A percentile compares a stretch with the other conserved stretches of the same genome.
Evolutionary conservation across 2,888 invertebrate genomes (phyloP).

Genomic region (Eustalomyia histrio): DNA sequence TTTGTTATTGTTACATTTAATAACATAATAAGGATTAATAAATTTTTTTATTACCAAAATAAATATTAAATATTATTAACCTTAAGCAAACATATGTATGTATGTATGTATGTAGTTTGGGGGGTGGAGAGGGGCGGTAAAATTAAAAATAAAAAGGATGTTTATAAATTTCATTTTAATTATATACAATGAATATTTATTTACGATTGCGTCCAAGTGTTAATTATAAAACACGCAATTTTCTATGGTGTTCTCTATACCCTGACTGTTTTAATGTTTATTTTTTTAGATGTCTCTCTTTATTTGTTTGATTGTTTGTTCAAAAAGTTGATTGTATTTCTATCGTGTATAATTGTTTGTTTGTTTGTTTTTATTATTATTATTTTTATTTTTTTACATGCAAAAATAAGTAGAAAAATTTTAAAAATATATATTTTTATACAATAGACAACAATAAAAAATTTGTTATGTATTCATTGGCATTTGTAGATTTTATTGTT

Average conservation of each 20-base stretch:
- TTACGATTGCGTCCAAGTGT: background rate
- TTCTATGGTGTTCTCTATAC: background rate
- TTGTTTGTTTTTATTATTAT: background rate
- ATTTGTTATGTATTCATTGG: slow-evolving; percentile 29
- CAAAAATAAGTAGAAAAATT: slow-evolving; percentile 47
- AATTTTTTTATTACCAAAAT: background rate
- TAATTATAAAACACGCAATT: slow-evolving; percentile 7
- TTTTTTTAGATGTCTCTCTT: background rate
- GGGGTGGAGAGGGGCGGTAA: background rate
- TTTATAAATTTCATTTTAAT: background rate
- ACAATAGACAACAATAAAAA: slow-evolving; percentile 25
- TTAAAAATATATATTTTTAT: slow-evolving; percentile 12
- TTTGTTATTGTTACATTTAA: slow-evolving; percentile 2
- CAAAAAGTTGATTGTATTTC: slow-evolving; percentile 48
- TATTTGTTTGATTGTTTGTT: background rate
- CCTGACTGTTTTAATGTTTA: background rate
- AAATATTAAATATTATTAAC: background rate
- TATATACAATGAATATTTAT: background rate
- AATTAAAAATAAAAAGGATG: background rate
- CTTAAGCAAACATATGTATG: too few relatives aligned
- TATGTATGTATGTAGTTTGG: too few relatives aligned
- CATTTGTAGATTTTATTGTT: slow-evolving; percentile 10
- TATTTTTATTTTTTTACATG: slow-evolving; percentile 30
- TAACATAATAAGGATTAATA: background rate
- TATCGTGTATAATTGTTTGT: slow-evolving; percentile 50